Evolutionary conservation across 2,113 vertebrate genomes (phyloP), one percentile per base, ranked within the genome.

Genomic region (Nettapus auritus): DNA sequence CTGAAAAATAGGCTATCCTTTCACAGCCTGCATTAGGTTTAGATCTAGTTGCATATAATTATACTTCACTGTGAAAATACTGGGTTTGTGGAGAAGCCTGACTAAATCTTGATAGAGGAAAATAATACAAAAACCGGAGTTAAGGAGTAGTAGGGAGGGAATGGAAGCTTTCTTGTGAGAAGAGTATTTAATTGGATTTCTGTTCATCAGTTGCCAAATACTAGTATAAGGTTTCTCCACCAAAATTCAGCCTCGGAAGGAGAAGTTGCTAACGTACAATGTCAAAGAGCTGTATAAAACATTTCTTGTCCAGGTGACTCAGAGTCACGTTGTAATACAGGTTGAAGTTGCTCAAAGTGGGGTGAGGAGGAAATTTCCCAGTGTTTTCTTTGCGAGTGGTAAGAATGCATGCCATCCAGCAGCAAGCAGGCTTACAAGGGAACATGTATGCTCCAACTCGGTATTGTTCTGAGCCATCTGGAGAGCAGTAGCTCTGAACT

Each of bases 401-500:
- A 94, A 66, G 7, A 67, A 42, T 4, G 16, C 28, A 20, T 5
- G 44, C 8, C 21, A 87, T 78, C 1, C 48, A 78, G 86, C 83
- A 79, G 69, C 48, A 3, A 53, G 40, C 68, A 19, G 68, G 12
- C 34, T 8, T 7, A 22, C 67, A 3, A 6, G 75, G 85, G 50
- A 80, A 62, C 23, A 3, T 2, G 28, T 48, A 15, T 66, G 76
- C 83, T 18, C 16, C 42, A 57, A 6, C 20, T 55, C 23, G 0
- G 85, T 22, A 6, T 66, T 46, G 87, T 56, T 70, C 31, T 29
- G 84, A 88, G 40, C 87, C 81, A 40, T 53, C 40, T 79, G 94
- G 89, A 90, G 53, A 89, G 87, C 82, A 85, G 89, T 6, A 89
- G 89, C 85, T 87, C 74, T 70, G 94, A 93, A 31, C 55, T 4